Percentiles rank a stretch among this genome's conserved stretches.
These are phyloP conservation scores for Selenia dentaria DNA, from an alignment of 2,888 invertebrate species.

Conservation along the genomic window DNA sequence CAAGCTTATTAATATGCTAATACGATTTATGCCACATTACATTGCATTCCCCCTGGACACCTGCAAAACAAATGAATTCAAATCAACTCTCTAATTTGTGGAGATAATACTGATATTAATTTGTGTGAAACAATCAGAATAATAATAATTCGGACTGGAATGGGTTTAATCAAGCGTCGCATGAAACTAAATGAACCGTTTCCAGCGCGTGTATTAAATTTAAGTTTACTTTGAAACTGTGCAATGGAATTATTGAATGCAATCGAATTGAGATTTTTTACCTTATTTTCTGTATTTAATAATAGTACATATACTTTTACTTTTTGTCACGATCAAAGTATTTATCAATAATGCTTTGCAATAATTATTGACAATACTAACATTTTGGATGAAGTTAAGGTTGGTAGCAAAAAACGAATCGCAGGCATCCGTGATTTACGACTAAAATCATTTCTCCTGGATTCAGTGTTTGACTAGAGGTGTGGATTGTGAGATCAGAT, in stretches of 20 bases:
- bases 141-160: constrained; percentile 37
- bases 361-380: too few species aligned
- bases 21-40: constrained; percentile 5
- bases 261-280: too few species aligned
- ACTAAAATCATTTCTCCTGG: too few species aligned
- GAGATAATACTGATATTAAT: constrained; percentile 36
- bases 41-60: constrained; percentile 35
- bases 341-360: too few species aligned
- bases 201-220: constrained; percentile 40
- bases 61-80: constrained; percentile 39
- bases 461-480: too few species aligned
- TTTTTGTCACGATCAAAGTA: too few species aligned
- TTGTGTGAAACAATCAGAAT: constrained; percentile 30
- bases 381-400: too few species aligned
- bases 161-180: constrained; percentile 44
- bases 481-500: too few species aligned
- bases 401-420: too few species aligned
- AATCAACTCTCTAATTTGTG: constrained; percentile 30
- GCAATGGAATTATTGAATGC: constrained; percentile 44
- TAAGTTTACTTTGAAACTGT: constrained; percentile 45
- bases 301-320: too few species aligned
- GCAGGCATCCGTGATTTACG: too few species aligned
- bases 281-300: too few species aligned
- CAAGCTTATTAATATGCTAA: constrained; percentile 3
- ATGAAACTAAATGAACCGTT: constrained; percentile 49